Conservation (phyloP, 2,797 vertebrate species). For the Pipistrellus pygmaeus region DNA sequence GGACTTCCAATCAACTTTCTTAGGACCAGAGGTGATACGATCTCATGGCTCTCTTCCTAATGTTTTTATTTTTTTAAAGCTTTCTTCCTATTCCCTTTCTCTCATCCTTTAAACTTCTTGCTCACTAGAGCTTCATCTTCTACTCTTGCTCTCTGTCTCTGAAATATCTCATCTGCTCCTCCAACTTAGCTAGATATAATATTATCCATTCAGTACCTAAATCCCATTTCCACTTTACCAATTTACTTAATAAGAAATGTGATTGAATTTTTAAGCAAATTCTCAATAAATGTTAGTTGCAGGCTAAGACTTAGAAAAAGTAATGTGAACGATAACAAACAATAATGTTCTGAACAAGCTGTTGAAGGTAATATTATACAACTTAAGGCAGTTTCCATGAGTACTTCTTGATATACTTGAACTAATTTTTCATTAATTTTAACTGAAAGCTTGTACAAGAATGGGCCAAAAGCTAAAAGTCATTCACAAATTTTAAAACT, state of each 20-base stretch:
- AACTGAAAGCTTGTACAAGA: conserved; percentile 44
- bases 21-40: neutral
- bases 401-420: conserved; percentile 42
- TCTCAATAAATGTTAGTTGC: conserved; percentile 1
- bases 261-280: conserved; percentile 51
- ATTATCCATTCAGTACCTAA: conserved; percentile 34
- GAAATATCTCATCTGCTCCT: neutral
- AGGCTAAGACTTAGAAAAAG: conserved; percentile 15
- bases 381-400: conserved; percentile 3
- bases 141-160: neutral
- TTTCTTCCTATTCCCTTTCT: neutral
- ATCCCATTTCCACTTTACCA: conserved; percentile 3
- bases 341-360: conserved; percentile 50
- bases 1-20: conserved; percentile 17
- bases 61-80: neutral
- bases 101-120: conserved; percentile 34
- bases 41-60: neutral
- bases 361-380: conserved; percentile 12
- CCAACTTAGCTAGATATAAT: neutral
- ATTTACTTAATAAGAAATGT: conserved; percentile 51
- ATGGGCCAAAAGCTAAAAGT: conserved; percentile 48
- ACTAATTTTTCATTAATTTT: conserved; percentile 58
- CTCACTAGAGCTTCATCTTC: neutral
- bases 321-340: conserved; percentile 14
- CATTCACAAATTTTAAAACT: conserved; percentile 47